Conservation (phyloP, 2,113 vertebrate genomes). For the Lagopus leucura region DNA sequence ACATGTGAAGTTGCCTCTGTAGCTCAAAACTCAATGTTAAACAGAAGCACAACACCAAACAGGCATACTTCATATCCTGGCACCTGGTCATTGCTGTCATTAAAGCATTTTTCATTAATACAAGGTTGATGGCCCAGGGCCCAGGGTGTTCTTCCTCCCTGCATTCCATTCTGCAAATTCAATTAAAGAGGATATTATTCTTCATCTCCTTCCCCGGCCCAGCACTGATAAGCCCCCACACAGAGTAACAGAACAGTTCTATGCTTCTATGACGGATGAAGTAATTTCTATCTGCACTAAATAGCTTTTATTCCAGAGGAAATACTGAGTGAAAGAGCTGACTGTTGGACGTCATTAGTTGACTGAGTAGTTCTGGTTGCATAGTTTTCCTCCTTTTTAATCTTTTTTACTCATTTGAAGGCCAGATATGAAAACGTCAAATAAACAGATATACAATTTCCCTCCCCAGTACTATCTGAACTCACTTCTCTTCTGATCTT, state of each 20-base stretch:
- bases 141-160: background rate
- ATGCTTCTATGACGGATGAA: background rate
- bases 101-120: background rate
- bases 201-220: background rate
- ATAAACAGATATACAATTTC: background rate
- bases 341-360: background rate
- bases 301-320: background rate
- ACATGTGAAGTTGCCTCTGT: background rate
- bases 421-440: background rate
- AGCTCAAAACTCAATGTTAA: background rate
- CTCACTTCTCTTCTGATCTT: background rate
- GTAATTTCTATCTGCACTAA: background rate
- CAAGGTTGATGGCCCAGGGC: background rate
- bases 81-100: background rate
- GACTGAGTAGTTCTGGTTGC: slow-evolving; percentile 3
- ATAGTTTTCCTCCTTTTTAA: background rate
- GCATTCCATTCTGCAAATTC: background rate
- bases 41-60: background rate
- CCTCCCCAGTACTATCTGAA: background rate
- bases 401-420: background rate
- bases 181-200: slow-evolving; percentile 32
- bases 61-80: rapidly evolving
- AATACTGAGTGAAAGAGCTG: background rate
- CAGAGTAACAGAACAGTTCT: background rate
- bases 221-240: background rate